Evolutionary conservation across 2,797 vertebrate genomes (phyloP).

Genomic region (Muraenolepis orangiensis): DNA sequence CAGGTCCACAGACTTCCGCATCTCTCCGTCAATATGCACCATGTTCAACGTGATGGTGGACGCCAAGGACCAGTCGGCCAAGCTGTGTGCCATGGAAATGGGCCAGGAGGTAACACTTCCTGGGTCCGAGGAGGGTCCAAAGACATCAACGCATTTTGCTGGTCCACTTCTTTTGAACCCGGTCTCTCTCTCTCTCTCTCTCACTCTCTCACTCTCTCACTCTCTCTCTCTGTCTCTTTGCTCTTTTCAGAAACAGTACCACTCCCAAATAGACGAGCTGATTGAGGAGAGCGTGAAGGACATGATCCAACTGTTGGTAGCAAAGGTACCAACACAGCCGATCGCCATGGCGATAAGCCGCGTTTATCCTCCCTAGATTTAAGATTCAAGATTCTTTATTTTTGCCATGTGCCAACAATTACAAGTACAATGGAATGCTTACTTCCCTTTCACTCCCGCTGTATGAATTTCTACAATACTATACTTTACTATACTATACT

Average conservation of each 20-base stretch:
- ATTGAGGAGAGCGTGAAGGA: conserved; percentile 99
- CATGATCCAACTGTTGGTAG: conserved; percentile 97
- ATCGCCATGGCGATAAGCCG: not conserved
- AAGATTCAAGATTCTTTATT: too few relatives aligned
- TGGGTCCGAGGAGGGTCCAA: not conserved
- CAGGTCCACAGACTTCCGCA: conserved; percentile 98
- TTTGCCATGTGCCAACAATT: too few relatives aligned
- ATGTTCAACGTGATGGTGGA: conserved; percentile 99
- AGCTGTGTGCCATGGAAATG: conserved; percentile 99
- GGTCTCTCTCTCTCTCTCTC: not conserved
- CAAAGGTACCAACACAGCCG: conserved; percentile 81
- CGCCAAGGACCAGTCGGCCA: conserved; percentile 98
- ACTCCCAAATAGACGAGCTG: conserved; percentile 96
- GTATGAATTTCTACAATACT: too few relatives aligned
- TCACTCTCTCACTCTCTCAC: too few relatives aligned
- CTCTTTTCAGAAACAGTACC: conserved; percentile 89
- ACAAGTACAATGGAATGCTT: too few relatives aligned
- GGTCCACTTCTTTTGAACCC: not conserved
- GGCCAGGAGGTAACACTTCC: conserved; percentile 90
- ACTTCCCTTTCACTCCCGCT: too few relatives aligned
- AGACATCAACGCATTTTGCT: not conserved
- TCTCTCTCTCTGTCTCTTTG: too few relatives aligned
- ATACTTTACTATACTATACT: too few relatives aligned
- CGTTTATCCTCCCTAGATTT: not conserved
- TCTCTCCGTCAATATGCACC: conserved; percentile 98